phyloP scores from a whole-genome alignment of 2,888 invertebrate genomes.

The Sipunculus nudus region DNA sequence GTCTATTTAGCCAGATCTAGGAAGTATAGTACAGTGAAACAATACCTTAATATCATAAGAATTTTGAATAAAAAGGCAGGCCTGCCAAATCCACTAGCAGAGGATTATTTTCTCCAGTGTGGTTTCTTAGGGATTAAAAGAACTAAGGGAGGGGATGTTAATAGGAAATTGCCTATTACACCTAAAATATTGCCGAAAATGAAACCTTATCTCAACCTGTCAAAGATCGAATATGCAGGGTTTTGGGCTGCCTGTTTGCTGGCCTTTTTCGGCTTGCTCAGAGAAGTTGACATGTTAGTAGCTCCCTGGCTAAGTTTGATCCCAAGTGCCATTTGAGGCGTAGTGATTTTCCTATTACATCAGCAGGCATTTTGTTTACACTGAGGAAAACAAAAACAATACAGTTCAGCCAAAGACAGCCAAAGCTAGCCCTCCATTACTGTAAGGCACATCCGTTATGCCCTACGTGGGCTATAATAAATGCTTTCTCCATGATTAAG shows the following conservation, averaged over 20 bases:
- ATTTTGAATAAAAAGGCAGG: neutral
- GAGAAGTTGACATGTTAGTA: neutral
- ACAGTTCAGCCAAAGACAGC: too few species aligned
- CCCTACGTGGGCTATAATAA: too few species aligned
- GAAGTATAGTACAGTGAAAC: neutral
- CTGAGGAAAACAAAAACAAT: too few species aligned
- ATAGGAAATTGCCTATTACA: conserved; percentile 3
- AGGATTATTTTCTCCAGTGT: neutral
- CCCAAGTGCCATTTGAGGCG: too few species aligned
- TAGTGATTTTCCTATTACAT: too few species aligned
- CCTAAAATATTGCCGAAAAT: neutral
- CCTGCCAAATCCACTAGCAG: neutral
- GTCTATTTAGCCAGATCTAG: neutral
- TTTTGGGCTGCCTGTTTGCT: neutral
- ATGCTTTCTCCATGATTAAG: too few species aligned
- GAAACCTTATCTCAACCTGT: neutral
- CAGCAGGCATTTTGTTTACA: too few species aligned
- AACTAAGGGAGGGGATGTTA: neutral
- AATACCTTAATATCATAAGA: conserved; percentile 4
- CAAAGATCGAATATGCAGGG: neutral
- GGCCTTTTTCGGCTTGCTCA: neutral
- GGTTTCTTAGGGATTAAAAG: neutral
- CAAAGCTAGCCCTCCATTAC: too few species aligned
- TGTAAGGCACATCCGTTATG: too few species aligned
- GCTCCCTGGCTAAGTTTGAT: too few species aligned